These are phyloP conservation scores for Scomber scombrus DNA, from an alignment of 2,113 vertebrate species.

Conservation along the genomic window DNA sequence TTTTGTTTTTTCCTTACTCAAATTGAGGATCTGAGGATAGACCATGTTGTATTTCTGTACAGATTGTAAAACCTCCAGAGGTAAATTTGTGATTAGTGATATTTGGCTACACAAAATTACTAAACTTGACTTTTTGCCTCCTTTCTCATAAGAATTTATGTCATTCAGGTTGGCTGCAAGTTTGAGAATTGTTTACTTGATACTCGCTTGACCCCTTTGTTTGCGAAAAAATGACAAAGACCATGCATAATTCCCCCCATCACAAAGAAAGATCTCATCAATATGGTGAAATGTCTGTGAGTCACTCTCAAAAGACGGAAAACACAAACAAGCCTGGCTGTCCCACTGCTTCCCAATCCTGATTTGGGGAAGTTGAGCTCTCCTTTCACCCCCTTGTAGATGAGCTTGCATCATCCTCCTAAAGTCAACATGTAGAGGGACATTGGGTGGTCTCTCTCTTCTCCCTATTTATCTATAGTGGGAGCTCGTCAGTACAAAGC, in stretches of 20 bases:
- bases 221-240: conserved; percentile 26
- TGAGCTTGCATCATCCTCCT: conserved; percentile 44
- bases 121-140: no score
- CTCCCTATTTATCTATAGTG: conserved; percentile 58
- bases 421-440: conserved; percentile 59
- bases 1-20: no score
- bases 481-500: conserved; percentile 60
- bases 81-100: no score
- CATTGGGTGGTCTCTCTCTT: conserved; percentile 47
- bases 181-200: conserved; percentile 6
- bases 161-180: not conserved
- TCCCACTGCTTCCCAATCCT: conserved; percentile 12
- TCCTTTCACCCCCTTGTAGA: conserved; percentile 32
- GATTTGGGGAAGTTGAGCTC: conserved; percentile 31
- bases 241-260: conserved; percentile 2
- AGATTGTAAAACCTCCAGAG: no score
- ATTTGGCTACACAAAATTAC: no score
- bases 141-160: not conserved
- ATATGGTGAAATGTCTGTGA: conserved; percentile 40
- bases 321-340: conserved; percentile 35
- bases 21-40: no score
- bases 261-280: conserved; percentile 18
- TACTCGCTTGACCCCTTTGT: not conserved
- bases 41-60: no score
- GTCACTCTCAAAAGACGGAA: conserved; percentile 26